Percentiles rank a stretch among this genome's conserved stretches.
Evolutionary conservation across 2,113 vertebrate species (phyloP).

Genomic region (Dunckerocampus dactyliophorus): DNA sequence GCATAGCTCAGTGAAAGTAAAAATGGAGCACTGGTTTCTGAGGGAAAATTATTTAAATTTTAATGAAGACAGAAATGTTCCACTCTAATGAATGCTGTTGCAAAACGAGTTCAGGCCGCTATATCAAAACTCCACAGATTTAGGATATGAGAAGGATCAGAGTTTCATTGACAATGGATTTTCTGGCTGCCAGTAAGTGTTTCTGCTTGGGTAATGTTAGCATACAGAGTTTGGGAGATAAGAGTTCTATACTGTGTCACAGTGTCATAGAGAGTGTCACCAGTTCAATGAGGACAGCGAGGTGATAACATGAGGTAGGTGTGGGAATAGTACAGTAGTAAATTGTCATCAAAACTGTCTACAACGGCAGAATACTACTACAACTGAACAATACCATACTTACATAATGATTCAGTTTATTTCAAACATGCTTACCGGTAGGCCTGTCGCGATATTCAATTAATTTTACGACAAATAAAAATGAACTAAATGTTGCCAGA

Average conservation of each 20-base stretch:
- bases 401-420: no score
- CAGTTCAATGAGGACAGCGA: not conserved
- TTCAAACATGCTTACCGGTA: no score
- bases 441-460: no score
- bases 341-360: no score
- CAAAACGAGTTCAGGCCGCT: slow-evolving; percentile 25
- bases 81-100: slow-evolving; percentile 45
- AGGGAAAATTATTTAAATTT: slow-evolving; percentile 53
- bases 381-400: no score
- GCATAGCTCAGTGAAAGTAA: slow-evolving; percentile 55
- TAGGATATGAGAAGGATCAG: slow-evolving; percentile 1
- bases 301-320: no score
- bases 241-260: not conserved
- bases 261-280: not conserved
- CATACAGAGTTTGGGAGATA: not conserved
- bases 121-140: slow-evolving; percentile 18
- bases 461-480: no score
- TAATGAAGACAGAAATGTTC: slow-evolving; percentile 57
- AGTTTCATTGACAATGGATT: slow-evolving; percentile 9
- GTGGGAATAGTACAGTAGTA: no score
- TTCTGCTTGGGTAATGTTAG: no score
- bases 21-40: slow-evolving; percentile 59
- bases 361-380: no score
- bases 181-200: not conserved
- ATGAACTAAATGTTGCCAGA: no score